Evolutionary conservation across 2,113 vertebrate species (phyloP).

Genomic region (Charadrius vociferus): DNA sequence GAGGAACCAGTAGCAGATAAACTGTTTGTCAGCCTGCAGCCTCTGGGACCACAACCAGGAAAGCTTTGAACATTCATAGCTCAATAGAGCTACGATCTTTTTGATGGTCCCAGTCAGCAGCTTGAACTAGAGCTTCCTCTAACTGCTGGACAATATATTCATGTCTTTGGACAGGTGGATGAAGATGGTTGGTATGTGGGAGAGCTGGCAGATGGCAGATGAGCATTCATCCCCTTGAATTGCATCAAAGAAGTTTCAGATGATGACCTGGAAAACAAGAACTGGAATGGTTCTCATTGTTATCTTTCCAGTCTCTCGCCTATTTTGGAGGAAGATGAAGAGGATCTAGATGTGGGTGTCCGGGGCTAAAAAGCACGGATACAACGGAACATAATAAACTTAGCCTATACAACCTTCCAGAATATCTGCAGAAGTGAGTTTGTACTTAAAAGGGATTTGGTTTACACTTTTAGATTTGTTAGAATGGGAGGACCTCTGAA

Average conservation of each 20-base stretch:
- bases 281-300: not conserved
- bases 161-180: not conserved
- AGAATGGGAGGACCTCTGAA: not conserved
- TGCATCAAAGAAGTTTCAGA: not conserved
- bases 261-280: not conserved
- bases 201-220: not conserved
- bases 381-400: not conserved
- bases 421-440: not conserved
- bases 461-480: not conserved
- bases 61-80: not conserved
- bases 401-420: not conserved
- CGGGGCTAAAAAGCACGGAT: not conserved
- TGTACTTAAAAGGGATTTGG: not conserved
- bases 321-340: not conserved
- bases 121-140: not conserved
- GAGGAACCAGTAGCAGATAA: not conserved
- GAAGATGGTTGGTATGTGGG: not conserved
- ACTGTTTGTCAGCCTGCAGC: not conserved
- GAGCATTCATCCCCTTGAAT: not conserved
- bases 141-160: not conserved
- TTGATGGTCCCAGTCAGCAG: not conserved
- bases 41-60: not conserved
- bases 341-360: not conserved
- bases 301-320: not conserved
- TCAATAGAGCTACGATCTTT: not conserved